Percentiles rank a stretch among this genome's conserved stretches.
phyloP scores from a whole-genome alignment of 1,140 invertebrate genomes.

The Zaprionus taronus region DNA sequence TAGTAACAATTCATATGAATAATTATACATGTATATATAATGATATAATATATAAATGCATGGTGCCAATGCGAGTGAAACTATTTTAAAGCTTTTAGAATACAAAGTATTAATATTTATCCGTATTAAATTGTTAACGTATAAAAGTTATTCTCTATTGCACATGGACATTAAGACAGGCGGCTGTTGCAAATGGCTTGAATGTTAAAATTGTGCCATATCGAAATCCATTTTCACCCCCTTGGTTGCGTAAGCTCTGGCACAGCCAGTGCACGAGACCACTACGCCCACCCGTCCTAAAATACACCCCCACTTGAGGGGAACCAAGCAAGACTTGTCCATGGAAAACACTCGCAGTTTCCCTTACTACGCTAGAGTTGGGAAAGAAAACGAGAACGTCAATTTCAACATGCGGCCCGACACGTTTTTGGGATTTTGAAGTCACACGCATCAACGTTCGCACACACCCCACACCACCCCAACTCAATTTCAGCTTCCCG shows the following conservation, averaged over 20 bases:
- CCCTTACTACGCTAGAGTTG: neutral
- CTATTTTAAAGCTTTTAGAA: neutral
- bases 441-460: conserved; percentile 72
- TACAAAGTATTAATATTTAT: neutral
- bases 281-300: neutral
- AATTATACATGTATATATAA: no score
- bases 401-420: conserved; percentile 76
- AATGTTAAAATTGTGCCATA: conserved; percentile 33
- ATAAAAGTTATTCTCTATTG: neutral
- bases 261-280: neutral
- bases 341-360: conserved; percentile 19
- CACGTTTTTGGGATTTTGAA: conserved; percentile 83
- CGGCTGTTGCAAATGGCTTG: neutral
- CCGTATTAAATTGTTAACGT: neutral
- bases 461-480: conserved; percentile 20
- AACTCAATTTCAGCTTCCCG: conserved; percentile 6
- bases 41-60: no score
- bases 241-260: conserved; percentile 3
- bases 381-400: conserved; percentile 39
- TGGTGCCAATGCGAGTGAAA: neutral
- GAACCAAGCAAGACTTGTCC: conserved; percentile 31
- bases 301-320: neutral
- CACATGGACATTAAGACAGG: neutral
- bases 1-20: no score
- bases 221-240: conserved; percentile 32